A percentile compares a stretch with the other conserved stretches of the same genome.
Conservation (phyloP, 2,797 vertebrate genomes). For the Ficedula albicollis region DNA sequence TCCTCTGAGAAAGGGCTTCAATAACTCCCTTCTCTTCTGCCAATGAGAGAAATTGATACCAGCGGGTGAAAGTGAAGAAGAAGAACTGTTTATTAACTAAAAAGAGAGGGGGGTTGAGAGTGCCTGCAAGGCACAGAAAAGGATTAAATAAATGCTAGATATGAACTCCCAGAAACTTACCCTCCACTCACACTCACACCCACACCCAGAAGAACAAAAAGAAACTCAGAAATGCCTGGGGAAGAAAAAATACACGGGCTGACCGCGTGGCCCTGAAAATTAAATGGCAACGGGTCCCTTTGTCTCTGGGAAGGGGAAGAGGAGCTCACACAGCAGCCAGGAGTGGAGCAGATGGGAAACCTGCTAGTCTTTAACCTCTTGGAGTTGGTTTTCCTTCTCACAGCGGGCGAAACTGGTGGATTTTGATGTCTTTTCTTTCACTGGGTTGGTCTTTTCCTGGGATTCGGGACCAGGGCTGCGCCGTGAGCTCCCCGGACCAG, state of each 20-base stretch:
- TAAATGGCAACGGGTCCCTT: background rate
- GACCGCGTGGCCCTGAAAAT: background rate
- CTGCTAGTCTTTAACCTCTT: background rate
- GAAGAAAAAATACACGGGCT: background rate
- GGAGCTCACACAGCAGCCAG: background rate
- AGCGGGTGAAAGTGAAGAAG: background rate
- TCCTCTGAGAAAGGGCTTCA: background rate
- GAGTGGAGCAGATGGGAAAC: background rate
- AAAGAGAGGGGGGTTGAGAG: too few species aligned
- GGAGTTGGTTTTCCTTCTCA: background rate
- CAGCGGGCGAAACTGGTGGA: too few species aligned
- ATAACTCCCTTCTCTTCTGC: background rate
- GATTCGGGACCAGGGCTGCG: accelerated
- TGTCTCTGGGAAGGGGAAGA: too few species aligned
- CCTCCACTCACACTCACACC: background rate
- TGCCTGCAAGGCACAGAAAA: background rate
- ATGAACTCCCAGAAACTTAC: background rate
- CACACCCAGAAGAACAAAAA: background rate
- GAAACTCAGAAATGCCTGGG: background rate
- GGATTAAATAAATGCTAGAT: background rate
- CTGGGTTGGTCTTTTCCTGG: background rate
- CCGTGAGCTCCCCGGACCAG: too few species aligned
- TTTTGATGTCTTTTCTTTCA: background rate
- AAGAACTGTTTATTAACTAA: background rate
- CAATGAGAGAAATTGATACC: background rate